Evolutionary conservation across 2,797 vertebrate genomes (phyloP).

Genomic region (Ammospiza maritima): DNA sequence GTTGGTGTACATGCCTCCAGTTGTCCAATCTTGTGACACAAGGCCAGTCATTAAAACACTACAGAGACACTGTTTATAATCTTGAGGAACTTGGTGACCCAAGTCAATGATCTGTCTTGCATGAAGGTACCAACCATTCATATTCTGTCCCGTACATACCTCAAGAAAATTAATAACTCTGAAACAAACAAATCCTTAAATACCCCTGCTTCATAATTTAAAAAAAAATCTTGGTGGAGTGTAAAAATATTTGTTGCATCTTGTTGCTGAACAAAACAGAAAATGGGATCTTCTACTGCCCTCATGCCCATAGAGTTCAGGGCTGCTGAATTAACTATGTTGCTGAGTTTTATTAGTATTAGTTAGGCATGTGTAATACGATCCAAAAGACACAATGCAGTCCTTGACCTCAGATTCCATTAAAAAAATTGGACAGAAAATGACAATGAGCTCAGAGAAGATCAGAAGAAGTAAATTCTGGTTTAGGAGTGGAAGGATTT

Average conservation of each 20-base stretch:
- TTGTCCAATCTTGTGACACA: neutral
- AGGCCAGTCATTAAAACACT: neutral
- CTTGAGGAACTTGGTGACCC: neutral
- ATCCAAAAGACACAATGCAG: neutral
- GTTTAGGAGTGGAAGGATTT: constrained; percentile 4
- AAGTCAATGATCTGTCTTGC: neutral
- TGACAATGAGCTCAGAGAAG: neutral
- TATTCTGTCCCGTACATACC: neutral
- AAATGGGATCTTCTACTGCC: neutral
- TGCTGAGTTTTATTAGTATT: constrained; percentile 15
- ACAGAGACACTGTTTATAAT: neutral
- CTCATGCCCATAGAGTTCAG: neutral
- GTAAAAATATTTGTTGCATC: neutral
- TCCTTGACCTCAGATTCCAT: neutral
- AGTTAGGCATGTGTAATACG: neutral
- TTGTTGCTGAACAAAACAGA: neutral
- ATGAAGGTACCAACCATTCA: neutral
- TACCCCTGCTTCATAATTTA: neutral
- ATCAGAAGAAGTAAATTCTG: neutral
- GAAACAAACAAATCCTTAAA: constrained; percentile 7
- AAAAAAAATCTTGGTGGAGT: neutral
- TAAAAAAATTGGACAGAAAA: neutral
- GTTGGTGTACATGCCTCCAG: neutral
- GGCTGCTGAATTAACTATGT: neutral
- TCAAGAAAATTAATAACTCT: neutral